Percentiles rank a stretch among this genome's conserved stretches.
Evolutionary conservation across 35 echinoderm and acorn worm species (phyloP).

Genomic region (Ophioderma brevispina): DNA sequence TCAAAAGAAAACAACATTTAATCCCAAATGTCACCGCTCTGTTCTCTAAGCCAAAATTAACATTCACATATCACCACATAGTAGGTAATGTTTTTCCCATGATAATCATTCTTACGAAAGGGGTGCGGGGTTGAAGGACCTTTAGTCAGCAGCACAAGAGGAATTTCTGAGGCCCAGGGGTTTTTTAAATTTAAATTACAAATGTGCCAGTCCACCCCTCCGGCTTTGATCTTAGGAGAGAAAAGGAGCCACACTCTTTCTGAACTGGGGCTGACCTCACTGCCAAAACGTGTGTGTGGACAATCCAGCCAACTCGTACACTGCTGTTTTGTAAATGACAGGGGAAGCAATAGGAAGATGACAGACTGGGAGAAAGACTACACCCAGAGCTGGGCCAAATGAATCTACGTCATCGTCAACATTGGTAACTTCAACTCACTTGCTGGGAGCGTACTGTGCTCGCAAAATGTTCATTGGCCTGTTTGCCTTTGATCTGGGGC

Average conservation of each 20-base stretch:
- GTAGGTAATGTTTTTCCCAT: no score
- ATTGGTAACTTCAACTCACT: not conserved
- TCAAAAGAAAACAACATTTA: no score
- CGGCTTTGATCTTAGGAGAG: no score
- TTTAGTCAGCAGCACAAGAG: no score
- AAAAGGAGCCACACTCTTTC: not conserved
- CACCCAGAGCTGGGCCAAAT: not conserved
- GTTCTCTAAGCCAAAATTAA: no score
- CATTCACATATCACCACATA: no score
- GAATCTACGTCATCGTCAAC: not conserved
- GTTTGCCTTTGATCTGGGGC: not conserved
- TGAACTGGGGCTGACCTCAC: conserved; percentile 7
- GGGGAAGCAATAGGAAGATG: not conserved
- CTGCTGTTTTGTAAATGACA: not conserved
- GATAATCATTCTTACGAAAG: no score
- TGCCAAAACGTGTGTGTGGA: not conserved
- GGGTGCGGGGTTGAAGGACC: no score
- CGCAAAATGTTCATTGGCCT: conserved; percentile 9
- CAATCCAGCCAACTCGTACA: not conserved
- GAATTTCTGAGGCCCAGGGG: no score
- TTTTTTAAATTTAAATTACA: no score
- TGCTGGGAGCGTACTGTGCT: not conserved
- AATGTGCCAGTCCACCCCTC: no score
- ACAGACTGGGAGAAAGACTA: not conserved
- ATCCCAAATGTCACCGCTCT: no score